Percentiles rank a stretch among this genome's conserved stretches.
Conservation (phyloP, 92 coral and sea anemone genomes). For the Meandrina meandrites region DNA sequence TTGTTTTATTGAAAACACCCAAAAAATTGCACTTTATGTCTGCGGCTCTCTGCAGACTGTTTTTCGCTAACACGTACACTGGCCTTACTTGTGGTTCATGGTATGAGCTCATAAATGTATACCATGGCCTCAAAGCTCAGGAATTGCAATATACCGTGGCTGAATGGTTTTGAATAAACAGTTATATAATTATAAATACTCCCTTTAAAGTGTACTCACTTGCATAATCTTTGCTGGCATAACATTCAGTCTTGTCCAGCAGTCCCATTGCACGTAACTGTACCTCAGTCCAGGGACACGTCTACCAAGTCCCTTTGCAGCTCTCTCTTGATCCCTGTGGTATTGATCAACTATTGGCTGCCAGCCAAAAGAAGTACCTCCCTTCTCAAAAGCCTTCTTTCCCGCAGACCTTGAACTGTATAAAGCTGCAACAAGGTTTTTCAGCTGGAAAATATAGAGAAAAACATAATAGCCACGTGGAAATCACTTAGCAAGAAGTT, state of each 20-base stretch:
- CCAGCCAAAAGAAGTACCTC: conserved; percentile 45
- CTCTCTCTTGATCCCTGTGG: conserved; percentile 12
- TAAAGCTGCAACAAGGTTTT: conserved; percentile 9
- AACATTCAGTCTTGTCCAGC: conserved; percentile 54
- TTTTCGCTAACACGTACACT: no score
- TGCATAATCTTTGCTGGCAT: conserved; percentile 55
- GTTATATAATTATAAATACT: no score
- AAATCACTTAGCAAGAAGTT: no score
- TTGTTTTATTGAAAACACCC: no score
- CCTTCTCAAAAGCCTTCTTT: background rate
- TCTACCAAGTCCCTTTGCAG: conserved; percentile 23
- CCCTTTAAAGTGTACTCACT: background rate
- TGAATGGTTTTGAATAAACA: no score
- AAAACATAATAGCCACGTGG: background rate
- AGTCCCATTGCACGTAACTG: conserved; percentile 36
- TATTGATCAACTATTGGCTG: conserved; percentile 16
- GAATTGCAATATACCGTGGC: no score
- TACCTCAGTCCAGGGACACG: conserved; percentile 55
- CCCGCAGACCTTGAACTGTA: no score
- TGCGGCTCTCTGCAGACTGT: no score
- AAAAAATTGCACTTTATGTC: no score
- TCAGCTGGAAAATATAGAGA: conserved; percentile 17
- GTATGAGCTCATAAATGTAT: no score
- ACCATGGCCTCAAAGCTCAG: no score
- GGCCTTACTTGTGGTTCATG: no score